Evolutionary conservation across 2,113 vertebrate genomes (phyloP), one percentile per base, ranked within the genome.

Genomic region (Bubo scandiacus): DNA sequence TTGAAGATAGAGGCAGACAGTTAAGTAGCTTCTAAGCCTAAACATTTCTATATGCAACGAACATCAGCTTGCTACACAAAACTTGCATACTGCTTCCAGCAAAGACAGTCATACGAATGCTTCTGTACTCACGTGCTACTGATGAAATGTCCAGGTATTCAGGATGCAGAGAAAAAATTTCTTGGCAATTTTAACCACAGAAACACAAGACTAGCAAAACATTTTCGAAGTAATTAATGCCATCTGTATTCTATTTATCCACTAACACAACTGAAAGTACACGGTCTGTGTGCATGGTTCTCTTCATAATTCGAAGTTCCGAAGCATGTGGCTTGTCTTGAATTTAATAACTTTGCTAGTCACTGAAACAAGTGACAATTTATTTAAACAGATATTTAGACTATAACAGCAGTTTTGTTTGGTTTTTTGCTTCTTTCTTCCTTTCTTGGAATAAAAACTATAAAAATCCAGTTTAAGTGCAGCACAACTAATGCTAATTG

Each of bases 361-460:
- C 89, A 94, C 38, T 70, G 61, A 84, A 94, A 92, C 63, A 97
- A 96, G 32, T 81, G 17, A 72, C 11, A 17, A 85, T 87, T 95
- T 95, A 91, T 74, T 95, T 95, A 94, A 93, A 71, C 25, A 88
- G 74, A 66, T 92, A 96, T 67, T 96, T 85, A 92, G 67, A 95
- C 95, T 82, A 88, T 52, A 96, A 34, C 25, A 96, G 47, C 38
- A 58, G 43, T 62, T 93, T 75, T 81, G 29, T 42, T 75, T 51
- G 20, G 7, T 91, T 52, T 58, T 58, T 70, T 79, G 19, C 66
- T 83, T 80, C 52, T 52, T 47, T 30, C 43, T 58, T 91, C 1
- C 61, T 55, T 92, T 93, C 67, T 84, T 84, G 49, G 84, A 95
- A 78, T 45, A 86, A 92, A 77, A 30, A 49, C 47, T 88, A 71